Percentiles rank a stretch among this genome's conserved stretches.
Evolutionary conservation across 2,888 invertebrate species (phyloP).

Genomic region (Rhopalosiphum nymphaeae): DNA sequence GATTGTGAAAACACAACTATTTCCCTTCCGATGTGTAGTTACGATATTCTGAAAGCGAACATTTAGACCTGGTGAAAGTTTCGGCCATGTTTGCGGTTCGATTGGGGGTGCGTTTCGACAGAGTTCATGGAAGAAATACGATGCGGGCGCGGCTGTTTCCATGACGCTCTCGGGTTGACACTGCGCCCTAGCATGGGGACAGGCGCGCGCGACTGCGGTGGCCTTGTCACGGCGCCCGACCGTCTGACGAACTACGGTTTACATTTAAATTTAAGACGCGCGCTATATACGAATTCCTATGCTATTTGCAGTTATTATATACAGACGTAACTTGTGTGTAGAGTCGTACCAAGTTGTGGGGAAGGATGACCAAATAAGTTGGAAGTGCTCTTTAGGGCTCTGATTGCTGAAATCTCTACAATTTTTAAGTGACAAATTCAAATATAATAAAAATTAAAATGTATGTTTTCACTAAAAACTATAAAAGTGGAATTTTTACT

Average conservation of each 20-base stretch:
- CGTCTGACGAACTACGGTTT: conserved; percentile 22
- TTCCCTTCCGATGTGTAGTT: background rate
- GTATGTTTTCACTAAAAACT: background rate
- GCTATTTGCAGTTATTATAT: background rate
- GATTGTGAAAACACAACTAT: background rate
- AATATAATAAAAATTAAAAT: background rate
- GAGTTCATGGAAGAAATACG: conserved; percentile 56
- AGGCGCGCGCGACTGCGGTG: background rate
- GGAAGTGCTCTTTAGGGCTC: background rate
- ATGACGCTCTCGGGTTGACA: conserved; percentile 47
- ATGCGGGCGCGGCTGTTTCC: conserved; percentile 60
- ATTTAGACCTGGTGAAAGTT: conserved; percentile 40
- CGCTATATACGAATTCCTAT: background rate
- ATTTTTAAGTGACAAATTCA: background rate
- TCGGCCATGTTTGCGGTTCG: conserved; percentile 59
- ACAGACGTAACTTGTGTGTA: background rate
- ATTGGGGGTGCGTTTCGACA: conserved; percentile 51
- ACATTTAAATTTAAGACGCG: background rate
- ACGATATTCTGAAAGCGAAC: background rate
- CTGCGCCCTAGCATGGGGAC: conserved; percentile 15
- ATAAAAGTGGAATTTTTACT: background rate
- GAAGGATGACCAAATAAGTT: background rate
- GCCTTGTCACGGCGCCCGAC: conserved; percentile 19
- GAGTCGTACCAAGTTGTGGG: background rate
- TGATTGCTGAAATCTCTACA: background rate